Percentiles rank a stretch among this genome's conserved stretches.
phyloP scores from a whole-genome alignment of 2,113 vertebrate species.

The Indicator indicator region DNA sequence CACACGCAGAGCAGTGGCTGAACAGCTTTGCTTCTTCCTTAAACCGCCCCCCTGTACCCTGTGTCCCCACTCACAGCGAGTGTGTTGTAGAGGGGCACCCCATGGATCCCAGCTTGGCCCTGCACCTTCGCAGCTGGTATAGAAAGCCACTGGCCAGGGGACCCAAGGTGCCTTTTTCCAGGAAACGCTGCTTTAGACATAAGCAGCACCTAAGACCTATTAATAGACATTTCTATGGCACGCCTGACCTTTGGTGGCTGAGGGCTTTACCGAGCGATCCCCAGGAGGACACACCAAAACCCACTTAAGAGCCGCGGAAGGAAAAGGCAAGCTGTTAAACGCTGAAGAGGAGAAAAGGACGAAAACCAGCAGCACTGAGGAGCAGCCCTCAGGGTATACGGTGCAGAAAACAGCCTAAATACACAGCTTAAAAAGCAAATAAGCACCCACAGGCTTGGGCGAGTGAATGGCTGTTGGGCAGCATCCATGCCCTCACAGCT shows the following conservation, averaged over 20 bases:
- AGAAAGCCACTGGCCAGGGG: accelerated
- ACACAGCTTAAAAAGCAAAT: not conserved
- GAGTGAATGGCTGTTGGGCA: not conserved
- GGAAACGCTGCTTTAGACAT: not conserved
- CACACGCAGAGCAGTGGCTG: accelerated
- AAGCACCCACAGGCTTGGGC: accelerated
- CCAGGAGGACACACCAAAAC: not conserved
- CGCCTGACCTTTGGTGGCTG: not conserved
- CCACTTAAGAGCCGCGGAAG: not conserved
- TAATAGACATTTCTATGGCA: not conserved
- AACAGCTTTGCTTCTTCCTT: not conserved
- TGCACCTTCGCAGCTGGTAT: accelerated
- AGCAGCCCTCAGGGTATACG: not conserved
- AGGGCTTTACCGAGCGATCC: not conserved
- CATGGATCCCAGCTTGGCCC: accelerated
- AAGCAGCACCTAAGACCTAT: not conserved
- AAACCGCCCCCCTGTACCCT: not conserved
- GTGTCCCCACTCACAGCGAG: not conserved
- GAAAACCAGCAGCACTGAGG: accelerated
- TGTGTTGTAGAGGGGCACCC: not conserved
- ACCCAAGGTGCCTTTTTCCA: not conserved
- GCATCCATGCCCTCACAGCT: not conserved
- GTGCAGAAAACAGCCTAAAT: not conserved
- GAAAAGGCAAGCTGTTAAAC: not conserved
- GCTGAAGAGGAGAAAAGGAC: not conserved